These are phyloP conservation scores for Xanthorhoe spadicearia DNA, from an alignment of 2,888 invertebrate species.

Conservation along the genomic window DNA sequence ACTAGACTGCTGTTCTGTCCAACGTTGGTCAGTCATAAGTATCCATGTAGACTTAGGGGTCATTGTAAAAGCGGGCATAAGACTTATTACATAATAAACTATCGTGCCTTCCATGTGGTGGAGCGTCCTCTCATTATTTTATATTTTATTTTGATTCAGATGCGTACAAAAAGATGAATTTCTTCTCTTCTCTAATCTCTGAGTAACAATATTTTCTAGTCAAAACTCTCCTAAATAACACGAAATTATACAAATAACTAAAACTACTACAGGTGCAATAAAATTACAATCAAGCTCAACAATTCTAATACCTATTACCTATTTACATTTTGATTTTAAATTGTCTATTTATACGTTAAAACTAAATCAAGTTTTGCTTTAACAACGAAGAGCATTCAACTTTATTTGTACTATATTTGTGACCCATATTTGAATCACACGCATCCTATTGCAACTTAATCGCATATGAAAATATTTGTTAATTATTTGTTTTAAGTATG, in stretches of 20 bases:
- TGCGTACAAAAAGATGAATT: too few relatives aligned
- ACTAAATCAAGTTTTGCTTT: too few relatives aligned
- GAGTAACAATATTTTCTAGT: conserved; percentile 12
- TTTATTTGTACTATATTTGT: too few relatives aligned
- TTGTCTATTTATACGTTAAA: too few relatives aligned
- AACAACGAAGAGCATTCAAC: too few relatives aligned
- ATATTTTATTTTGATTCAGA: conserved; percentile 1
- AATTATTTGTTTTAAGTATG: too few relatives aligned
- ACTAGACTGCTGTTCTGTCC: not conserved
- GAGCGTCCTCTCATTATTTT: conserved; percentile 3
- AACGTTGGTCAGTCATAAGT: conserved; percentile 1
- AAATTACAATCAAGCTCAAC: not conserved
- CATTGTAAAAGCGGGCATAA: conserved; percentile 5
- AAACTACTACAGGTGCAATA: conserved; percentile 9
- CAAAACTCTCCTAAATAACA: conserved; percentile 5
- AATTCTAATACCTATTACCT: too few relatives aligned
- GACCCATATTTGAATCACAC: too few relatives aligned
- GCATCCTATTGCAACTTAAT: too few relatives aligned
- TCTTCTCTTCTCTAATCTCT: too few relatives aligned
- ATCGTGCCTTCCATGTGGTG: conserved; percentile 22
- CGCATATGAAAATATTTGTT: too few relatives aligned
- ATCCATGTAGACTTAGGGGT: conserved; percentile 13
- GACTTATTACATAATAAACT: conserved; percentile 22
- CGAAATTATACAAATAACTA: not conserved
- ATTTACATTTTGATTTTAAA: too few relatives aligned